Conservation (phyloP, 2,888 invertebrate species). For the Dryadula phaetusa region DNA sequence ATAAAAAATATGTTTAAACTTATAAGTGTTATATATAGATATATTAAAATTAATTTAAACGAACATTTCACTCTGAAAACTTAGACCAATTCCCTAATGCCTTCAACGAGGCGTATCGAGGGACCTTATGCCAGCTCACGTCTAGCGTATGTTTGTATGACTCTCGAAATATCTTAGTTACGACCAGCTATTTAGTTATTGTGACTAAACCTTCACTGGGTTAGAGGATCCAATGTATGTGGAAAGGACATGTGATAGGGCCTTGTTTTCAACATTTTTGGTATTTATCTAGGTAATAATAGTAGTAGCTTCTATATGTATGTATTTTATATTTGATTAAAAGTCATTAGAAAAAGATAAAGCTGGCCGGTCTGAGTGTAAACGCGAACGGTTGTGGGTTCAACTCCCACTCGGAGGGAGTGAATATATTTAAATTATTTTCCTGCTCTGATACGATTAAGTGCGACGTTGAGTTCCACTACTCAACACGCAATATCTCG, state of each 20-base stretch:
- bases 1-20: too few species aligned
- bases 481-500: too few species aligned
- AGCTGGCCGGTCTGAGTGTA: too few species aligned
- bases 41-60: not conserved
- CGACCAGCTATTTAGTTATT: conserved; percentile 55
- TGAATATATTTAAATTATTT: too few species aligned
- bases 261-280: not conserved
- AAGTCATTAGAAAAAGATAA: too few species aligned
- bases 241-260: not conserved
- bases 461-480: too few species aligned
- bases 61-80: conserved; percentile 31
- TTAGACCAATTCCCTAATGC: conserved; percentile 59
- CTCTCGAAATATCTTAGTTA: conserved; percentile 68
- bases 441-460: too few species aligned
- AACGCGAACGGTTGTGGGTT: too few species aligned
- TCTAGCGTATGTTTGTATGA: conserved; percentile 66
- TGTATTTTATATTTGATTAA: too few species aligned
- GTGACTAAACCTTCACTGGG: conserved; percentile 45
- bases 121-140: conserved; percentile 59
- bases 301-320: too few species aligned
- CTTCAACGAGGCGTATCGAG: conserved; percentile 64
- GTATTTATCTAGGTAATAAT: not conserved
- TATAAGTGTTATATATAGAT: too few species aligned
- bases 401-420: too few species aligned
- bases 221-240: conserved; percentile 17